Evolutionary conservation across 2,888 invertebrate species (phyloP).

Genomic region (Cerceris rybyensis): DNA sequence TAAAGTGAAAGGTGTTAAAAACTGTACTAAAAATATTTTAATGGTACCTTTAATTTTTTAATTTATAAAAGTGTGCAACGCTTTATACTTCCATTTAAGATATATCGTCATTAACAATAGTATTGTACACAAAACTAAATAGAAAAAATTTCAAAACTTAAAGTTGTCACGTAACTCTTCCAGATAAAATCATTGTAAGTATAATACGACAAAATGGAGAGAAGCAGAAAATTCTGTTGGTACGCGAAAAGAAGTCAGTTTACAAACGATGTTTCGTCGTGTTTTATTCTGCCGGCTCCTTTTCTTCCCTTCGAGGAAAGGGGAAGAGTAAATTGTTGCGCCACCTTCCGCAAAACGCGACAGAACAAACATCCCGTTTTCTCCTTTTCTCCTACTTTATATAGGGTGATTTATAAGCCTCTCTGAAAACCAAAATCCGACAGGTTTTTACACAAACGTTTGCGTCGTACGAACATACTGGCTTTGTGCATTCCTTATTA

Average conservation of each 20-base stretch:
- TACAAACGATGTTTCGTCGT: constrained; percentile 9
- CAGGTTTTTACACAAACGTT: not conserved
- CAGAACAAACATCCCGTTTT: not conserved
- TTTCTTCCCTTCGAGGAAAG: not conserved
- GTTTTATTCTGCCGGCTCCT: not conserved
- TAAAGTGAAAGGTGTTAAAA: too few relatives aligned
- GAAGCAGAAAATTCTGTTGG: constrained; percentile 5
- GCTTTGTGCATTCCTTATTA: too few relatives aligned
- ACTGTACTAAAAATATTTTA: too few relatives aligned
- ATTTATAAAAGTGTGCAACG: too few relatives aligned
- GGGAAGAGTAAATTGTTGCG: not conserved
- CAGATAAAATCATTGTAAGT: not conserved
- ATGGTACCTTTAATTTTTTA: too few relatives aligned
- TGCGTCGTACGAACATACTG: not conserved
- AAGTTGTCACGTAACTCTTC: not conserved
- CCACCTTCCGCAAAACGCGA: not conserved
- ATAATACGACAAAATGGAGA: not conserved
- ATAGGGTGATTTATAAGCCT: not conserved
- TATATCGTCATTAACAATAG: too few relatives aligned
- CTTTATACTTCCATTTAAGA: too few relatives aligned
- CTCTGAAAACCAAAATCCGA: not conserved
- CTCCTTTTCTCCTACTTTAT: not conserved
- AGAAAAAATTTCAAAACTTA: not conserved
- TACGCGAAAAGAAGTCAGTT: constrained; percentile 4
- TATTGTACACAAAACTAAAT: too few relatives aligned